phyloP scores from a whole-genome alignment of 2,113 vertebrate genomes.

The Riparia riparia region DNA sequence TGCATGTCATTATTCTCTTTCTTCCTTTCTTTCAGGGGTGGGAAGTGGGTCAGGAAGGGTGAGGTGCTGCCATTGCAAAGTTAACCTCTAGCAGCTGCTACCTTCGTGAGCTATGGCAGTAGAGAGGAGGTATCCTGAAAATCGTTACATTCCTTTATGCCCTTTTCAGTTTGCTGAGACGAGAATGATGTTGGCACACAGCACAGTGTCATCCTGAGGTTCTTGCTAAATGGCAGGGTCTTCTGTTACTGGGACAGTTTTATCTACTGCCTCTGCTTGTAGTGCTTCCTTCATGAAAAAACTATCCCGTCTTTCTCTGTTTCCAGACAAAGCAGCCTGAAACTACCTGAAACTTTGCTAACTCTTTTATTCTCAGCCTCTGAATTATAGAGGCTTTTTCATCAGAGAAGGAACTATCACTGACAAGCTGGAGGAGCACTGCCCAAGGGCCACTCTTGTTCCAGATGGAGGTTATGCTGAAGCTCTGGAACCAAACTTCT shows the following conservation, averaged over 20 bases:
- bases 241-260: constrained; percentile 49
- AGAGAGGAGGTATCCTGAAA: constrained; percentile 31
- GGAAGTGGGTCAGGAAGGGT: neutral
- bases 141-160: constrained; percentile 50
- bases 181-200: constrained; percentile 40
- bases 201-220: neutral
- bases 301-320: neutral
- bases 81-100: constrained; percentile 40
- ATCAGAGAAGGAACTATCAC: neutral
- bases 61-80: neutral
- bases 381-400: constrained; percentile 17
- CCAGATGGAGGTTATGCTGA: neutral
- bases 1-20: neutral
- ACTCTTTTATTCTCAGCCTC: constrained; percentile 31
- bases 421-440: neutral
- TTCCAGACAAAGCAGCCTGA: constrained; percentile 23
- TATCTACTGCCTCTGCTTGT: constrained; percentile 29
- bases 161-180: constrained; percentile 58
- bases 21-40: neutral
- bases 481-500: constrained; percentile 14
- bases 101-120: constrained; percentile 28
- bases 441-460: neutral
- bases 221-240: constrained; percentile 7
- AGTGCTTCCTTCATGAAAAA: neutral
- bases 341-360: neutral